Conservation (phyloP, 2,888 invertebrate species). For the Mongoloraphidia duomilia region DNA sequence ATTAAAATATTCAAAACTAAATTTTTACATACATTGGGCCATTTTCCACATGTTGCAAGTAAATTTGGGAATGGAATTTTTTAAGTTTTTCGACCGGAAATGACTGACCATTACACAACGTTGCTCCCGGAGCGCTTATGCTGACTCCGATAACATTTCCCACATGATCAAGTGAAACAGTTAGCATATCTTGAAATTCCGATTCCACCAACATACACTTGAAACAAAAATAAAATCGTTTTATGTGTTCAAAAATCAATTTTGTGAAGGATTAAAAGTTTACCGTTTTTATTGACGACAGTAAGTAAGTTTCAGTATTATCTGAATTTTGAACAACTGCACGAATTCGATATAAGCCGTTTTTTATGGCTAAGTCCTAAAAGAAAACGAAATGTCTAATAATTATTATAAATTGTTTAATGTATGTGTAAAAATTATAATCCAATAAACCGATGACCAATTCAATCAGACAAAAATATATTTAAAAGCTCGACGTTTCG, state of each 20-base stretch:
- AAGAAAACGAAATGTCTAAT: constrained; percentile 18
- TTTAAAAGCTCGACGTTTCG: too few relatives aligned
- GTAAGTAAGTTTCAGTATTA: constrained; percentile 49
- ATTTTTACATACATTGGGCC: constrained; percentile 53
- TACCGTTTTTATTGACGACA: constrained; percentile 69
- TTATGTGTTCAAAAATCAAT: constrained; percentile 1
- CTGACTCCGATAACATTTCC: constrained; percentile 65
- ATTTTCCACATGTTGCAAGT: constrained; percentile 63
- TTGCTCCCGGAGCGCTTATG: constrained; percentile 34
- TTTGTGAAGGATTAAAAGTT: constrained; percentile 15
- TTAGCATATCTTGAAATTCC: constrained; percentile 62
- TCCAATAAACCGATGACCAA: too few relatives aligned
- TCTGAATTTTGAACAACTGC: constrained; percentile 53
- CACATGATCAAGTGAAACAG: constrained; percentile 63
- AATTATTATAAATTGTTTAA: neutral
- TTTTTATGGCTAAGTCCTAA: constrained; percentile 46
- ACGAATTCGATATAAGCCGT: constrained; percentile 62
- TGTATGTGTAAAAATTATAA: neutral
- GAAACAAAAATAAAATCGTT: constrained; percentile 14
- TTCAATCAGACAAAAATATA: too few relatives aligned
- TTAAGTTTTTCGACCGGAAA: constrained; percentile 29
- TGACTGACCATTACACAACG: constrained; percentile 32
- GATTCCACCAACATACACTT: constrained; percentile 62
- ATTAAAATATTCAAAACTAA: neutral
- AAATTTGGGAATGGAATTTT: constrained; percentile 61